Evolutionary conservation across 1,140 invertebrate species (phyloP).

Genomic region (Carposina sasakii): DNA sequence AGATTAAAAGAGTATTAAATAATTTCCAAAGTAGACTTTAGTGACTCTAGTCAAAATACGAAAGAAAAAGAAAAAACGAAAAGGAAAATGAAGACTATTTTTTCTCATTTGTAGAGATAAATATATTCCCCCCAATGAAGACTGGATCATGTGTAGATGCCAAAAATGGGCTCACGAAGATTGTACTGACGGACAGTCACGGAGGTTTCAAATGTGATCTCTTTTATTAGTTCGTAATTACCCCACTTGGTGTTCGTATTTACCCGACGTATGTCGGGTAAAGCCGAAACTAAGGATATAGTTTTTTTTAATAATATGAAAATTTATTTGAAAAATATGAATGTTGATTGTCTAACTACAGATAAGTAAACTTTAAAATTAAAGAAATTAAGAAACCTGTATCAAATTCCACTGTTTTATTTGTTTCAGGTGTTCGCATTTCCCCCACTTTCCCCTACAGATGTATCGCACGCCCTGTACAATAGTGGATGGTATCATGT

Average conservation of each 20-base stretch:
- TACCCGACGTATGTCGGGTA: slow-evolving; percentile 6
- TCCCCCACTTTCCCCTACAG: slow-evolving; percentile 12
- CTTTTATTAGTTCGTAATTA: too few relatives aligned
- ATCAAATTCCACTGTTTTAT: slow-evolving; percentile 6
- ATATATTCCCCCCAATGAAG: too few relatives aligned
- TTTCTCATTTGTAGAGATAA: slow-evolving; percentile 7
- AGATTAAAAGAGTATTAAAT: slow-evolving; percentile 8
- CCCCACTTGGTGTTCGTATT: slow-evolving; percentile 8
- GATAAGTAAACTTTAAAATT: neutral
- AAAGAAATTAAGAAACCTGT: too few relatives aligned
- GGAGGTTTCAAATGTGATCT: slow-evolving; percentile 5
- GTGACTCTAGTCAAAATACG: slow-evolving; percentile 1
- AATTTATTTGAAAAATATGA: slow-evolving; percentile 1
- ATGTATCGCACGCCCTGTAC: too few relatives aligned
- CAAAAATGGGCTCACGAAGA: slow-evolving; percentile 10
- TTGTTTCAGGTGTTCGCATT: slow-evolving; percentile 3
- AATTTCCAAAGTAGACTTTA: slow-evolving; percentile 10
- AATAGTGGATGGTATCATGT: too few relatives aligned
- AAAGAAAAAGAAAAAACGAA: slow-evolving; percentile 7
- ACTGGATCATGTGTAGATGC: slow-evolving; percentile 8
- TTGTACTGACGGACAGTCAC: slow-evolving; percentile 9
- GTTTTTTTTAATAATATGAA: slow-evolving; percentile 1
- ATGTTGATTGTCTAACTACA: slow-evolving; percentile 9
- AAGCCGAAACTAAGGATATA: slow-evolving; percentile 9
- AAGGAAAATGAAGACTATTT: slow-evolving; percentile 2